Base-by-base conservation (phyloP, 1,140 invertebrate genomes). In the Adelges cooleyi region DNA sequence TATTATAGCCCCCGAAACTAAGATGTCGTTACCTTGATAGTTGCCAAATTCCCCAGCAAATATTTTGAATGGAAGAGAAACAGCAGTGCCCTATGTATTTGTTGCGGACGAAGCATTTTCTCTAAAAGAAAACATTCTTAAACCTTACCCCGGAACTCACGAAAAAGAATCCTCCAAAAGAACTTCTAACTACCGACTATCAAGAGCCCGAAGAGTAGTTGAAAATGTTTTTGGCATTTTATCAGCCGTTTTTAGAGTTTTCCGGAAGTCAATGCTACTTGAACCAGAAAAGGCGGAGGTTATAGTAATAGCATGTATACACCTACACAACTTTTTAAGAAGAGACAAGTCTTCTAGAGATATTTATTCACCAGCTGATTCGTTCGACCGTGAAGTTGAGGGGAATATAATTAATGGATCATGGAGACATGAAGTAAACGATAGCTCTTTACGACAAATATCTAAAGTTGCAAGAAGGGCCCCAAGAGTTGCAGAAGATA, bases 321-420 rank as follows among this genome's bases (percentile, higher is more conserved):
- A 23, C 8, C 50, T 74, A 27, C 73, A 74, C 53, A 75, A 74
- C 40, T 74, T 72, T 67, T 67, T 75, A 9, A 67, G 70, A 66
- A 71, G 23, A 59, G 33, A n/a, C 33, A 49, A 36, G 13, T 49
- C 46, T 5, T 49, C 20, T 15, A 3, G 20, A 49, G 25, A 13
- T 49, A 49, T 49, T 23, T 49, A 49, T 23, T 13, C 46, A 23
- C 46, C 46, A 10, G 3, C 46, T 23, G 46, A 13, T 23, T 3
- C 46, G 25, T 49, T 49, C n/a, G 22, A 49, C 25, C 22, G 3
- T 15, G 20, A 49, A 49, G 3, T 49, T 23, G 46, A 49, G 1
- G 46, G 46, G 20, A 11, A 49, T 23, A 15, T 49, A 23, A 25
- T 23, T 23, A 20, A 49, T 15, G 46, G 46, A 49, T 23, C 11